A percentile compares a stretch with the other conserved stretches of the same genome.
Evolutionary conservation across 30 jellyfish, hydroid and myxozoan genomes (phyloP).

Genomic region (Rhopilema esculentum): DNA sequence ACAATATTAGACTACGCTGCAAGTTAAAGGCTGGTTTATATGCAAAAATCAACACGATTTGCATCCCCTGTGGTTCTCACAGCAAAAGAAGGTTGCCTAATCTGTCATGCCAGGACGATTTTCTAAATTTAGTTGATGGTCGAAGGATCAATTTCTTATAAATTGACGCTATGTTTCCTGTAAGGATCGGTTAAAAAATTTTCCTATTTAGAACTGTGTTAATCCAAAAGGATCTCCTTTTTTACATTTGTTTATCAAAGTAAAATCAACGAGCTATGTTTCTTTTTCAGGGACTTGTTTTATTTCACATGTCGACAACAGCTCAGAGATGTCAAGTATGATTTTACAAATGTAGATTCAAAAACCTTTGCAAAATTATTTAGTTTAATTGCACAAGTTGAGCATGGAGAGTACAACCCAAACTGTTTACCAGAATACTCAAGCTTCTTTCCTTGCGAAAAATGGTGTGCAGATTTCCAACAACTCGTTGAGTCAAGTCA

Average conservation of each 20-base stretch:
- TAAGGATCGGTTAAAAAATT: neutral
- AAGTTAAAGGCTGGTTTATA: too few relatives aligned
- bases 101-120: neutral
- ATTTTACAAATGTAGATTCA: conserved; percentile 56
- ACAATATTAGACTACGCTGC: neutral
- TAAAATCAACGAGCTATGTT: neutral
- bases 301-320: conserved; percentile 70
- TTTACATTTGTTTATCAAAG: neutral
- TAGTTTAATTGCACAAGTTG: conserved; percentile 86
- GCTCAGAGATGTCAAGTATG: conserved; percentile 60
- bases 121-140: conserved; percentile 6
- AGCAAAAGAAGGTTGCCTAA: conserved; percentile 7
- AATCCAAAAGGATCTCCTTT: too few relatives aligned
- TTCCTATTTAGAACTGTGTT: too few relatives aligned
- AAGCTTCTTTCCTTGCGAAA: conserved; percentile 61
- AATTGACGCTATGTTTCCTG: neutral
- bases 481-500: conserved; percentile 80
- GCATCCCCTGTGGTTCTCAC: neutral
- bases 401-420: conserved; percentile 89
- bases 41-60: neutral
- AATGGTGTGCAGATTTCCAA: conserved; percentile 85
- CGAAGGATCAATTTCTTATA: neutral
- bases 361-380: conserved; percentile 57
- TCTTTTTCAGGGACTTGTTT: conserved; percentile 80
- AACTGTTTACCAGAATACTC: conserved; percentile 85